These are phyloP conservation scores for Eubasilissa regina DNA, from an alignment of 1,140 invertebrate genomes.

Conservation along the genomic window DNA sequence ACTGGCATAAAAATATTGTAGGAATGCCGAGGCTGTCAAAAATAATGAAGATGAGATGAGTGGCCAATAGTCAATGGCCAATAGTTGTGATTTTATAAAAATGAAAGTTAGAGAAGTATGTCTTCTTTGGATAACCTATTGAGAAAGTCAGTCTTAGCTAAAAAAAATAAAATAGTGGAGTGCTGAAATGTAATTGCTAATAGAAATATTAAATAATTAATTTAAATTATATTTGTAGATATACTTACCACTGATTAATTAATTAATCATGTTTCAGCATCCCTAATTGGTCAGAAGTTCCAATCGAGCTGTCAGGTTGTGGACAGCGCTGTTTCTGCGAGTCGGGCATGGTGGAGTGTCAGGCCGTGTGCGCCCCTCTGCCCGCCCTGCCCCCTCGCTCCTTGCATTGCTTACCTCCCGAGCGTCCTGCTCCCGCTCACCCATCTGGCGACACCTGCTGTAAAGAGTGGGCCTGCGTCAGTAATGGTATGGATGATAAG, in stretches of 20 bases:
- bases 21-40: too few species aligned
- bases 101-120: too few species aligned
- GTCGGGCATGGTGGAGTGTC: constrained; percentile 88
- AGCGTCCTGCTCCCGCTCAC: constrained; percentile 77
- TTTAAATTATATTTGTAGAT: too few species aligned
- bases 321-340: constrained; percentile 90
- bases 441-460: constrained; percentile 87
- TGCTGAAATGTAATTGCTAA: neutral
- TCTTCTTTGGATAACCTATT: too few species aligned
- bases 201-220: too few species aligned
- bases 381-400: constrained; percentile 81
- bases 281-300: constrained; percentile 81
- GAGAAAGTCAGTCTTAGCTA: too few species aligned
- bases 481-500: constrained; percentile 61
- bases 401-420: constrained; percentile 78
- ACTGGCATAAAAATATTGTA: too few species aligned
- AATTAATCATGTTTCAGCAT: constrained; percentile 68
- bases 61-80: too few species aligned
- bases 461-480: constrained; percentile 80
- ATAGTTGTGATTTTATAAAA: too few species aligned
- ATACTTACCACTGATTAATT: neutral
- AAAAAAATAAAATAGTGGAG: too few species aligned
- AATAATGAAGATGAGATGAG: too few species aligned
- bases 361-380: constrained; percentile 83
- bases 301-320: constrained; percentile 79